phyloP scores from a whole-genome alignment of 2,797 vertebrate species.

The Semaprochilodus insignis region DNA sequence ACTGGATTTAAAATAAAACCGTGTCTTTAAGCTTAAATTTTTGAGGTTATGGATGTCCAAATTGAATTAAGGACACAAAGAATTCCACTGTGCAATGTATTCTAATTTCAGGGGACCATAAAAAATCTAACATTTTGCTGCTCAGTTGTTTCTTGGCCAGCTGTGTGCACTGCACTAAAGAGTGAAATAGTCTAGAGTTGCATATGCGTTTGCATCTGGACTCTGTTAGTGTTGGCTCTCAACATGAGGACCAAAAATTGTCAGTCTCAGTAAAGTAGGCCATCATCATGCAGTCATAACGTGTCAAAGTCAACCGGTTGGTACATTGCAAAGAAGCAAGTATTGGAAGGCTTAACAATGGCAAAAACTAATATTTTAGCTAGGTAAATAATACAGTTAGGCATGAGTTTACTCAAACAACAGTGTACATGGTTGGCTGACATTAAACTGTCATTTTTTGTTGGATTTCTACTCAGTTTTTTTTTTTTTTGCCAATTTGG shows the following conservation, averaged over 20 bases:
- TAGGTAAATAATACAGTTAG: too few species aligned
- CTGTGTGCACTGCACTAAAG: not conserved
- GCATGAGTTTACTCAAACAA: too few species aligned
- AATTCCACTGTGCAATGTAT: not conserved
- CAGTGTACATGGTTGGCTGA: too few species aligned
- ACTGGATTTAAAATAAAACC: not conserved
- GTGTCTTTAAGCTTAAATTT: not conserved
- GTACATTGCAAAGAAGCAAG: not conserved
- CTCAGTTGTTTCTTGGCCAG: not conserved
- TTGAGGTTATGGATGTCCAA: not conserved
- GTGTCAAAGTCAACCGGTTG: too few species aligned
- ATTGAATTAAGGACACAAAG: not conserved
- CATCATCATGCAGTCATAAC: not conserved
- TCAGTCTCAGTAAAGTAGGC: not conserved
- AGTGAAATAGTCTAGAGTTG: not conserved
- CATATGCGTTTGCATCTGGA: not conserved
- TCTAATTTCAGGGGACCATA: not conserved
- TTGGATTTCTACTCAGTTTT: too few species aligned
- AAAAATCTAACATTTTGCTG: not conserved
- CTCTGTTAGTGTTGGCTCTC: not conserved
- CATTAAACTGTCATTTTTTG: too few species aligned
- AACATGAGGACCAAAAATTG: not conserved
- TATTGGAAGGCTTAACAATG: not conserved
- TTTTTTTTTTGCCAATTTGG: too few species aligned
- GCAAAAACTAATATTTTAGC: too few species aligned